A percentile compares a stretch with the other conserved stretches of the same genome.
These are phyloP conservation scores for Lichenostomus cassidix DNA, from an alignment of 2,113 vertebrate species.

Conservation along the genomic window DNA sequence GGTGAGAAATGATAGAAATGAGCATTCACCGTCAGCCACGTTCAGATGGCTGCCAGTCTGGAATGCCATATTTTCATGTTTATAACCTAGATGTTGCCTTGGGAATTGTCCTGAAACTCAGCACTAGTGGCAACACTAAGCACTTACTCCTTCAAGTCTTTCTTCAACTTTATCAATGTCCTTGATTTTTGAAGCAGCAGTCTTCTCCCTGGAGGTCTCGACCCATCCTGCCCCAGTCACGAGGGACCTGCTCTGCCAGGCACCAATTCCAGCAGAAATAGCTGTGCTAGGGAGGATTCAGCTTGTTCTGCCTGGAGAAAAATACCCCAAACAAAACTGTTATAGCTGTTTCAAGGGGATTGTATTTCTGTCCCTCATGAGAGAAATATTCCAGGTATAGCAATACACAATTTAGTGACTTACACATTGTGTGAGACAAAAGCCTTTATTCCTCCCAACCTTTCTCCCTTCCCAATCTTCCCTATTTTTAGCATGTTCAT, in stretches of 20 bases:
- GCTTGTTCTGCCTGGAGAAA: neutral
- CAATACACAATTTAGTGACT: neutral
- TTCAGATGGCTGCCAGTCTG: neutral
- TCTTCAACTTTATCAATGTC: neutral
- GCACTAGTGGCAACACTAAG: neutral
- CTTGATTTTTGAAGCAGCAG: neutral
- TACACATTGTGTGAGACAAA: neutral
- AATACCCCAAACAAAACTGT: neutral
- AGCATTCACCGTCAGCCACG: neutral
- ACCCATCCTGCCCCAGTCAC: neutral
- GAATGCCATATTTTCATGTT: neutral
- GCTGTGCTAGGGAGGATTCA: neutral
- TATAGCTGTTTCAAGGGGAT: neutral
- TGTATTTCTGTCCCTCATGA: neutral
- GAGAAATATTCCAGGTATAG: neutral
- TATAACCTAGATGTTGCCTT: neutral
- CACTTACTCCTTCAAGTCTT: neutral
- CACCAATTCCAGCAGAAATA: neutral
- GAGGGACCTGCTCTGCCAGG: neutral
- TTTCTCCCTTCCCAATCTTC: neutral
- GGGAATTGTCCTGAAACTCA: neutral
- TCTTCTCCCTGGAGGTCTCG: neutral
- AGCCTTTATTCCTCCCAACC: neutral
- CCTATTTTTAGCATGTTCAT: neutral
- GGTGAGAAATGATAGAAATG: slow-evolving; percentile 33